Evolutionary conservation across 2,888 invertebrate genomes (phyloP).

Genomic region (Melanostoma mellinum): DNA sequence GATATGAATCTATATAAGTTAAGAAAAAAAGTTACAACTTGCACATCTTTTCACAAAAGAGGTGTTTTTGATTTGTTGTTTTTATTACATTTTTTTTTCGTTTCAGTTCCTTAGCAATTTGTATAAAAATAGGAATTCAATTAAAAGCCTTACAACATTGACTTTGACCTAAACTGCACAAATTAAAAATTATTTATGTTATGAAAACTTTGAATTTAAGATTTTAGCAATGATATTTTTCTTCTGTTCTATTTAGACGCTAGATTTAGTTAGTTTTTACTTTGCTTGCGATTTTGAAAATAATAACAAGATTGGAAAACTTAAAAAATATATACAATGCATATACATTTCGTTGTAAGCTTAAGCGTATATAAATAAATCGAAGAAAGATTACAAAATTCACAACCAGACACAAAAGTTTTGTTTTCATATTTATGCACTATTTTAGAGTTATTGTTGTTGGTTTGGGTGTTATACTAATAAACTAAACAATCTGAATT

Average conservation of each 20-base stretch:
- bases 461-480: constrained; percentile 37
- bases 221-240: constrained; percentile 49
- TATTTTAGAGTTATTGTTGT: constrained; percentile 14
- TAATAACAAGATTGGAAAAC: constrained; percentile 11
- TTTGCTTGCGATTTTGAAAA: constrained; percentile 8
- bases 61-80: constrained; percentile 33
- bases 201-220: constrained; percentile 48
- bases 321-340: constrained; percentile 25
- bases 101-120: constrained; percentile 35
- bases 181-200: constrained; percentile 44
- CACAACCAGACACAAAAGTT: constrained; percentile 55
- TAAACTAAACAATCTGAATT: constrained; percentile 51
- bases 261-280: constrained; percentile 29
- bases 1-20: constrained; percentile 4
- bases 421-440: constrained; percentile 53
- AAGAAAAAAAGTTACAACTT: constrained; percentile 33
- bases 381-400: constrained; percentile 70
- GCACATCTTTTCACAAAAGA: constrained; percentile 65
- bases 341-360: constrained; percentile 41
- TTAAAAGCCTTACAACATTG: constrained; percentile 48
- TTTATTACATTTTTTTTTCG: constrained; percentile 30
- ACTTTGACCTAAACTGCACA: constrained; percentile 44
- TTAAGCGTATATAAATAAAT: constrained; percentile 60
- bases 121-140: constrained; percentile 63
- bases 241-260: constrained; percentile 59